Percentiles rank a stretch among this genome's conserved stretches.
These are phyloP conservation scores for Clinocottus analis DNA, from an alignment of 2,113 vertebrate genomes.

Conservation along the genomic window DNA sequence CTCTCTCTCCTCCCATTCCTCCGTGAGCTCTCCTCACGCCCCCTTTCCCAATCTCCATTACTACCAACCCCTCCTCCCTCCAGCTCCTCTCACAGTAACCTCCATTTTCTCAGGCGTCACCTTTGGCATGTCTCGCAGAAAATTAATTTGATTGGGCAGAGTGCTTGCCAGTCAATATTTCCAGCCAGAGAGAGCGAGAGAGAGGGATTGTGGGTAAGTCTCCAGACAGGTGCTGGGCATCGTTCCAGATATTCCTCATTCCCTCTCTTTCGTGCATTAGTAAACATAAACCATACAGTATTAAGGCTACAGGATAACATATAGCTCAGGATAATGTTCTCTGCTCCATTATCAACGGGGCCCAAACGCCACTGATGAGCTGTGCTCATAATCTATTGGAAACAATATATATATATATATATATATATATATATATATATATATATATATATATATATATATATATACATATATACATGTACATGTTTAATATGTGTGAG, in stretches of 20 bases:
- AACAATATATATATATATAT: too few relatives aligned
- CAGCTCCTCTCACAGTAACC: slow-evolving; percentile 39
- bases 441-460: too few relatives aligned
- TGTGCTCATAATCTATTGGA: background rate
- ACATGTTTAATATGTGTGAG: background rate
- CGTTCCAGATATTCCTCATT: slow-evolving; percentile 52
- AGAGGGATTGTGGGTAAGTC: slow-evolving; percentile 61
- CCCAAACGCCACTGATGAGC: background rate
- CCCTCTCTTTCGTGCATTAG: slow-evolving; percentile 27
- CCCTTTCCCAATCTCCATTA: slow-evolving; percentile 11
- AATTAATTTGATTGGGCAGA: slow-evolving; percentile 82
- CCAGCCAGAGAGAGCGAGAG: slow-evolving; percentile 71
- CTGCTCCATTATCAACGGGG: slow-evolving; percentile 16
- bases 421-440: too few relatives aligned
- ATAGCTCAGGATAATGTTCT: background rate
- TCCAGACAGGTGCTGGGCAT: slow-evolving; percentile 70
- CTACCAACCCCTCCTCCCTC: background rate
- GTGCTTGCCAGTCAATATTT: slow-evolving; percentile 82
- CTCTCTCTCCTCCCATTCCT: slow-evolving; percentile 11
- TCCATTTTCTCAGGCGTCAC: slow-evolving; percentile 75
- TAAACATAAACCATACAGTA: slow-evolving; percentile 35
- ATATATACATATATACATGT: too few relatives aligned
- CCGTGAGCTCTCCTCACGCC: background rate
- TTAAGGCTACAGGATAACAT: slow-evolving; percentile 4
- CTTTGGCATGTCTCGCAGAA: slow-evolving; percentile 78